A percentile compares a stretch with the other conserved stretches of the same genome.
Conservation (phyloP, 2,113 vertebrate species). For the Phyllostomus hastatus region DNA sequence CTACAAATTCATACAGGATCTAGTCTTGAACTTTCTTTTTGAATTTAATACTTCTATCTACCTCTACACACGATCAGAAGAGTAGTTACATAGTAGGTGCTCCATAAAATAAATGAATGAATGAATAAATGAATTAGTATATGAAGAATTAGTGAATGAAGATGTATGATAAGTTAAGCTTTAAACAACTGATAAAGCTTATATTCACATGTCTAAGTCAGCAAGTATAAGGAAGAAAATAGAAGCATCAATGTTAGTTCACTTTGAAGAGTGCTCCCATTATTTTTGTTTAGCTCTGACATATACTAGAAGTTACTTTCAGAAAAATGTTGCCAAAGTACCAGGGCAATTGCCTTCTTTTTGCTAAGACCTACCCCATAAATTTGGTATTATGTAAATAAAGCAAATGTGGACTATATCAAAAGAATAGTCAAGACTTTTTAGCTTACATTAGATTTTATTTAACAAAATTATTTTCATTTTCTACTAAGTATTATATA, state of each 20-base stretch:
- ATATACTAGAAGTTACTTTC: background rate
- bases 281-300: background rate
- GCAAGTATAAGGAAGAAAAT: background rate
- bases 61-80: background rate
- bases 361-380: background rate
- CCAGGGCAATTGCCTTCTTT: background rate
- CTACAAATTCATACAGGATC: background rate
- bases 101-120: background rate
- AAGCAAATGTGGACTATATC: background rate
- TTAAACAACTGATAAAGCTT: background rate
- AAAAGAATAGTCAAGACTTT: background rate
- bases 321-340: background rate
- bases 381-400: background rate
- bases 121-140: background rate
- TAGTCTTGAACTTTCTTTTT: background rate
- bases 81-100: background rate
- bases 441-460: background rate
- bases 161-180: no score
- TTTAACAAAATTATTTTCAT: background rate
- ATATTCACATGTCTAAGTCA: background rate
- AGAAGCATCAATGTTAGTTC: background rate
- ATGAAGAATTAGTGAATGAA: no score
- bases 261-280: background rate
- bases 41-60: fast-evolving
- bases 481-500: background rate